Conservation (phyloP, 2,797 vertebrate genomes). For the Enteromius afrohamiltoni region DNA sequence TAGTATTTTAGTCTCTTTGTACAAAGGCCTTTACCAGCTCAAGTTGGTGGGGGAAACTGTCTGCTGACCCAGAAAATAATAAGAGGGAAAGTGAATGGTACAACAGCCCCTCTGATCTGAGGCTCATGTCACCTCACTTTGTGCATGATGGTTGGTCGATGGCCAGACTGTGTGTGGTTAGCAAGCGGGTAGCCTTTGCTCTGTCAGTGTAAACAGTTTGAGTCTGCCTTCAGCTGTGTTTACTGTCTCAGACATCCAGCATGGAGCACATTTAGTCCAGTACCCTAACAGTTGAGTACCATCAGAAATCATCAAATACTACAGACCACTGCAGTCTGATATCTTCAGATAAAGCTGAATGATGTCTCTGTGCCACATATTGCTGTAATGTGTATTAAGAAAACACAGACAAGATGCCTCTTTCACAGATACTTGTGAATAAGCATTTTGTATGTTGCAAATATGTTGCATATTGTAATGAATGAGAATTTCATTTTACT, state of each 20-base stretch:
- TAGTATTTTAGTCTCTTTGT: neutral
- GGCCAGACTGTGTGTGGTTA: slow-evolving; percentile 41
- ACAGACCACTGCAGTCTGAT: slow-evolving; percentile 17
- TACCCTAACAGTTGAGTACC: slow-evolving; percentile 37
- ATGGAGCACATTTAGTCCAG: slow-evolving; percentile 68
- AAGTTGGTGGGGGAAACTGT: neutral
- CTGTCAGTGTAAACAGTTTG: slow-evolving; percentile 56
- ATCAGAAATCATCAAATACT: slow-evolving; percentile 28
- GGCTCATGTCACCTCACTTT: slow-evolving; percentile 14
- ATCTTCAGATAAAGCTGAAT: slow-evolving; percentile 18
- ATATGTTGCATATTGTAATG: neutral
- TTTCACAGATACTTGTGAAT: neutral
- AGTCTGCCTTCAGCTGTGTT: slow-evolving; percentile 70
- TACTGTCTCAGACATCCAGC: slow-evolving; percentile 70
- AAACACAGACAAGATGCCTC: neutral
- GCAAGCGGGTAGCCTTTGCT: slow-evolving; percentile 42
- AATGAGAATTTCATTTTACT: slow-evolving; percentile 7
- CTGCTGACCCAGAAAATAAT: neutral
- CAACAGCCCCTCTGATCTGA: slow-evolving; percentile 33
- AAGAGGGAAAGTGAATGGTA: neutral
- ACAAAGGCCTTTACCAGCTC: slow-evolving; percentile 1
- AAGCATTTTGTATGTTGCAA: too few relatives aligned
- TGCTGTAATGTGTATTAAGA: neutral
- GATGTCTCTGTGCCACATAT: neutral
- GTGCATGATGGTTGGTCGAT: slow-evolving; percentile 17